Percentiles rank a stretch among this genome's conserved stretches.
Conservation (phyloP, 2,797 vertebrate genomes). For the Syngnathus rostellatus region DNA sequence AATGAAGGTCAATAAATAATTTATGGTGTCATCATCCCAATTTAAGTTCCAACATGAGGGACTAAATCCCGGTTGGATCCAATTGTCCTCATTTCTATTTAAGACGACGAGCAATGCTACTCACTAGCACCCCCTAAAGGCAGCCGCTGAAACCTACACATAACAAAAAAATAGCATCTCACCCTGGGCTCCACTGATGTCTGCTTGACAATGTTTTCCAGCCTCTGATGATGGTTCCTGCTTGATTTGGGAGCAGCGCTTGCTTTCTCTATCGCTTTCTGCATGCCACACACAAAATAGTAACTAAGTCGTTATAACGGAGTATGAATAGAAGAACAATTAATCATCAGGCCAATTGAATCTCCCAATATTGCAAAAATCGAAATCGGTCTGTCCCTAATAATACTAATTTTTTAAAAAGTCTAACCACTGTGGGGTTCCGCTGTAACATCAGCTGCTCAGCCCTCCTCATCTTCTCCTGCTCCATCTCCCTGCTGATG, state of each 20-base stretch:
- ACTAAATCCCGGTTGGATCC: slow-evolving; percentile 21
- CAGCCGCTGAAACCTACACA: not conserved
- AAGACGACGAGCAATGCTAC: not conserved
- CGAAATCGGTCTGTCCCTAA: too few relatives aligned
- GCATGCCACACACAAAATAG: not conserved
- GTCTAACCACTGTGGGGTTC: slow-evolving; percentile 58
- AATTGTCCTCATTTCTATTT: slow-evolving; percentile 44
- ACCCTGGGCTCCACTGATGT: slow-evolving; percentile 74
- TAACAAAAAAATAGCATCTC: slow-evolving; percentile 20
- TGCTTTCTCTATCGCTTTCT: slow-evolving; percentile 40
- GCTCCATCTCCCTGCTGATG: slow-evolving; percentile 85
- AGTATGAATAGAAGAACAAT: not conserved
- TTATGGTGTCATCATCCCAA: slow-evolving; percentile 47
- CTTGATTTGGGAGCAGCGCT: slow-evolving; percentile 23
- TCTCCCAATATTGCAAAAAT: too few relatives aligned
- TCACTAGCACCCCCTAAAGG: slow-evolving; percentile 41
- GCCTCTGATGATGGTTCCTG: slow-evolving; percentile 77
- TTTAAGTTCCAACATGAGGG: slow-evolving; percentile 34
- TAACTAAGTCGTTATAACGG: not conserved
- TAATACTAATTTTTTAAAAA: not conserved
- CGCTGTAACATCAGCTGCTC: slow-evolving; percentile 70
- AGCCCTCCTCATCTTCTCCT: slow-evolving; percentile 86
- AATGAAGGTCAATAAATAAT: slow-evolving; percentile 28
- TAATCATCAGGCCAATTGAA: too few relatives aligned
- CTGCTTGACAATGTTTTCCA: slow-evolving; percentile 77